phyloP scores from a whole-genome alignment of 2,888 invertebrate species.

The Polymixis flavicincta region DNA sequence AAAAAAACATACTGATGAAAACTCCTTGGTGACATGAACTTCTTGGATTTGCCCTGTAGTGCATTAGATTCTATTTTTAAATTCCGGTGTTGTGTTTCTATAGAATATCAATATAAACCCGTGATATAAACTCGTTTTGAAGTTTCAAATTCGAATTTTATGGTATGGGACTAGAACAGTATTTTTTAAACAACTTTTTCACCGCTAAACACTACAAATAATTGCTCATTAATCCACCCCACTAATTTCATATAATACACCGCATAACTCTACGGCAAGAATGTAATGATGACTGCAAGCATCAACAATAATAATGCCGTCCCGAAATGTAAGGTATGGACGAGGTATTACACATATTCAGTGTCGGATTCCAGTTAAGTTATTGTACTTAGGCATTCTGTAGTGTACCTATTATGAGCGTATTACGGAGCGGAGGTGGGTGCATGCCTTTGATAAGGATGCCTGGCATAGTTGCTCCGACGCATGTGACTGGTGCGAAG shows the following conservation, averaged over 20 bases:
- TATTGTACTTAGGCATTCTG: conserved; percentile 84
- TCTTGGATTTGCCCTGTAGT: no score
- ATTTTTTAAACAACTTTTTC: not conserved
- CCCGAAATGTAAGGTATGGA: conserved; percentile 77
- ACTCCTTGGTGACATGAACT: no score
- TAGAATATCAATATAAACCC: no score
- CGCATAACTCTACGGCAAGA: conserved; percentile 37
- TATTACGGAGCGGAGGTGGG: conserved; percentile 81
- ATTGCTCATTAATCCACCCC: not conserved
- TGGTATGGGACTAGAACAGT: no score
- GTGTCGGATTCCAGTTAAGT: conserved; percentile 81
- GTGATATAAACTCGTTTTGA: no score
- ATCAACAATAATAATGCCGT: conserved; percentile 65
- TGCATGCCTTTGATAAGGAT: conserved; percentile 89
- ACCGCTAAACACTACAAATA: not conserved
- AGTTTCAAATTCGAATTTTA: no score
- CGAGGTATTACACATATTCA: conserved; percentile 80
- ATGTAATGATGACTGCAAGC: conserved; percentile 56
- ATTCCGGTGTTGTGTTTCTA: no score
- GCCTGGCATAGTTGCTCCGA: conserved; percentile 82
- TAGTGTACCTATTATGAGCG: conserved; percentile 78
- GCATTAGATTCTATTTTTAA: no score
- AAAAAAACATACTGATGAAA: no score
- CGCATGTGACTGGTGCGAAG: conserved; percentile 75
- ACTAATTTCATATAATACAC: not conserved